Percentiles rank a stretch among this genome's conserved stretches.
Evolutionary conservation across 92 coral and sea anemone genomes (phyloP).

Genomic region (Epizoanthus rinbou): DNA sequence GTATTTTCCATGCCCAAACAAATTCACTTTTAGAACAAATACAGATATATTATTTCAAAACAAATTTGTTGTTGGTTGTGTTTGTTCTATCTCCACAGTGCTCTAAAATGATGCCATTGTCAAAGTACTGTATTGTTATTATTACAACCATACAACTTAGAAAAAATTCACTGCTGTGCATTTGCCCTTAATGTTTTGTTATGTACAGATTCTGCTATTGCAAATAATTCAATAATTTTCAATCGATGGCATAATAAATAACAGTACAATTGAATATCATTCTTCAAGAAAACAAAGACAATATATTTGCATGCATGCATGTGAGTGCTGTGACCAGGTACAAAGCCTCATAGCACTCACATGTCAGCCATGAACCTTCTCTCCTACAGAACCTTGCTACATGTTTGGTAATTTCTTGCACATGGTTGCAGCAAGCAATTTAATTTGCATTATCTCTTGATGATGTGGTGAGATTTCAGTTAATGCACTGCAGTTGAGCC

Average conservation of each 20-base stretch:
- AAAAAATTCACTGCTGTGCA: no score
- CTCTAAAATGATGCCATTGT: no score
- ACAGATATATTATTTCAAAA: not conserved
- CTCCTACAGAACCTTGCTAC: constrained; percentile 34
- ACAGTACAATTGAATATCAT: not conserved
- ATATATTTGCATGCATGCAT: not conserved
- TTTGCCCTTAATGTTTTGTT: no score
- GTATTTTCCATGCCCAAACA: not conserved
- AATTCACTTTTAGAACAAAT: no score
- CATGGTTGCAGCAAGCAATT: constrained; percentile 60
- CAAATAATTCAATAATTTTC: not conserved
- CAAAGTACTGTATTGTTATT: no score
- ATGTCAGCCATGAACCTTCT: constrained; percentile 27
- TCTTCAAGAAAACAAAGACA: not conserved
- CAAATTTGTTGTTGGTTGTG: not conserved
- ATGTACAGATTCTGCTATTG: no score
- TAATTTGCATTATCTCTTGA: constrained; percentile 90
- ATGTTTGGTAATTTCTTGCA: constrained; percentile 30
- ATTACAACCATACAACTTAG: no score
- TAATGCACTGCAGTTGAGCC: constrained; percentile 30
- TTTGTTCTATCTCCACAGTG: no score
- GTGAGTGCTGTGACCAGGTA: not conserved
- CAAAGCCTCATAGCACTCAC: constrained; percentile 9
- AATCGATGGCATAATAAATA: not conserved
- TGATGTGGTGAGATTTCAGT: constrained; percentile 41